Evolutionary conservation across 2,888 invertebrate species (phyloP), one percentile per base, ranked within the genome.

Genomic region (Eilema depressum): DNA sequence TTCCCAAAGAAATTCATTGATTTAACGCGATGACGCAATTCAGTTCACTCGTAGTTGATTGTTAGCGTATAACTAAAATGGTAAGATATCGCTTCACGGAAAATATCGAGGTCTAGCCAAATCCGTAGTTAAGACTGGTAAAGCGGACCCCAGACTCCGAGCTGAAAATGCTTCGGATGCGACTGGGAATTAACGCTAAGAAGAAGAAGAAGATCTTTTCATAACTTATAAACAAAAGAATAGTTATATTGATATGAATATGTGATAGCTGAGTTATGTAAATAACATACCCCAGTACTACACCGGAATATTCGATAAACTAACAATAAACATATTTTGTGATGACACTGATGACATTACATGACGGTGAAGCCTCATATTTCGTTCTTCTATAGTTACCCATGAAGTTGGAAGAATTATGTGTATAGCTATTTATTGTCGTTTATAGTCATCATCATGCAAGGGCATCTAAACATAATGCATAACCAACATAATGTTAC

Each of bases 401-500:
- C 41, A 0, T 26, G 14, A 26, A 59, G 26, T 59, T 59, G 7
- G 5, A 59, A 25, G 26, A 26, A 7, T n/a, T 57, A 57, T 57
- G 14, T 57, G 25, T 57, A 25, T 25, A 23, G 2, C 23, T 12
- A 25, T 23, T 57, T 3, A 12, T 0, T 25, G 11, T n/a, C 59
- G 26, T 26, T 25, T 59, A 17, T 59, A 25, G 17, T 28, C 26
- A 14, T 26, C 26, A 26, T 17, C 59, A 20, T 26, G 5, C 59
- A 28, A 56, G 62, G 37, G 37, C 62, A 61, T 67, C 17, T 20
- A 25, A 26, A 63, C 57, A 14, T 23, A 68, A 63, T 61, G 25
- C n/a, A 59, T 26, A 3, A 57, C 63, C 12, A 41, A 0, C 33
- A 59, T 57, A 41, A 14, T 25, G 17, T 37, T 57, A 63, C n/a